Base-by-base conservation (phyloP, 2,797 vertebrate genomes). In the Hephaestus fuliginosus region DNA sequence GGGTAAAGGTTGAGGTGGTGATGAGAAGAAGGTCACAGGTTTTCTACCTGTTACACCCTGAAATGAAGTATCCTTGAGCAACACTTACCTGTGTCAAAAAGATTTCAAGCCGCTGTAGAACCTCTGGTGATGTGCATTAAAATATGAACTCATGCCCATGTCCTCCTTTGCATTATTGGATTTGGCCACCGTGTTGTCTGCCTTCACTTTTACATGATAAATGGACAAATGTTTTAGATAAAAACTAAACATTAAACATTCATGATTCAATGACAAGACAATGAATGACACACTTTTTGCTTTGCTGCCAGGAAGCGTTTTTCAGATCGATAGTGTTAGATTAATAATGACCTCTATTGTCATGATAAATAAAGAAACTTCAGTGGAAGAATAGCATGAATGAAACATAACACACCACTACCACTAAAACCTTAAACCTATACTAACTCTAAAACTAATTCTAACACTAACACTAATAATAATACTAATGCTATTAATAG, bases 81-180 rank as follows among this genome's bases (percentile, higher is more conserved):
- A 65, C 65, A 62, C 39, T 33, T 36, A 80, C 67, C 65, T 78
- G 58, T 70, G 56, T 81, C 60, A 73, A 44, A 58, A 12, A 65
- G 58, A 84, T 72, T 63, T 41, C 14, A 79, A 82, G 68, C 76
- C 88, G 78, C 77, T 77, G 76, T 48, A 49, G 48, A 74, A 80
- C 58, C 66, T 61, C 7, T 56, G 46, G 7, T 18, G 9, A 57
- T 14, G 12, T 51, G 13, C 30, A 48, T 30, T 55, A n/a, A 68
- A 70, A 80, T n/a, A 72, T 53, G 33, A n/a, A 48, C 25, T 49
- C 7, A 22, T 73, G 36, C 18, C 15, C n/a, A 44, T 17, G 7
- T 56, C 52, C 43, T 52, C 12, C 57, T 64, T 61, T 72, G 53
- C 33, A 20, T n/a, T 65, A 8, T 46, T 80, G 30, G 49, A 49